Base-by-base conservation (phyloP, 1,140 invertebrate species). In the Drosophila melanica region DNA sequence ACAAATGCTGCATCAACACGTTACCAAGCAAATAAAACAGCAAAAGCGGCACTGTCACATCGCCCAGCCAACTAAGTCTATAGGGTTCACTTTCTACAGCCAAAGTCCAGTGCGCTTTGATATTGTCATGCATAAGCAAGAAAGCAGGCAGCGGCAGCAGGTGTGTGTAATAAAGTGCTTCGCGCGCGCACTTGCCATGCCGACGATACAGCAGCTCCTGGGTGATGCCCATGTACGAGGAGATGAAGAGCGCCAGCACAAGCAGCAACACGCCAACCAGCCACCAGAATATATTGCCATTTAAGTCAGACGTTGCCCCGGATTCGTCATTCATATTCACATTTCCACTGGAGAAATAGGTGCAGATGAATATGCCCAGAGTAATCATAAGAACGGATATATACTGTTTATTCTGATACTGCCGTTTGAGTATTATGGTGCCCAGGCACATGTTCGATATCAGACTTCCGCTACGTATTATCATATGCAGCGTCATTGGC, bases 401-500 rank as follows among this genome's bases (percentile, higher is more conserved):
- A 93, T 99, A 99, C 92, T 99, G 99, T 37, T 94, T 94, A 3
- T 95, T 91, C 5, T 94, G 93, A 90, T 99, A 99, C 71, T 93
- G 93, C 86, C 96, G 97, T 77, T 97, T 97, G 12, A 99, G 92
- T 57, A 99, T 96, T 63, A 98, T 93, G 6, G 98, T 96, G 23
- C 98, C 97, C 94, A 99, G 96, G 53, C 99, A 94, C 95, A 99
- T 97, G 92, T 98, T 99, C 0, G 98, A 97, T 93, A 99, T 98
- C 9, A 99, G 93, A 42, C 98, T 99, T 14, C 98, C 98, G 33
- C 98, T 96, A 93, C 98, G 94, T 92, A 99, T 99, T 89, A 99
- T 99, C 96, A 99, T 99, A 91, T 99, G 98, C 1, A 99, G 93
- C 10, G 99, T 98, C 95, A 99, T 98, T 0, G 98, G 96, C 82